Conservation (phyloP, 2,797 vertebrate species). For the Cryptoprocta ferox region DNA sequence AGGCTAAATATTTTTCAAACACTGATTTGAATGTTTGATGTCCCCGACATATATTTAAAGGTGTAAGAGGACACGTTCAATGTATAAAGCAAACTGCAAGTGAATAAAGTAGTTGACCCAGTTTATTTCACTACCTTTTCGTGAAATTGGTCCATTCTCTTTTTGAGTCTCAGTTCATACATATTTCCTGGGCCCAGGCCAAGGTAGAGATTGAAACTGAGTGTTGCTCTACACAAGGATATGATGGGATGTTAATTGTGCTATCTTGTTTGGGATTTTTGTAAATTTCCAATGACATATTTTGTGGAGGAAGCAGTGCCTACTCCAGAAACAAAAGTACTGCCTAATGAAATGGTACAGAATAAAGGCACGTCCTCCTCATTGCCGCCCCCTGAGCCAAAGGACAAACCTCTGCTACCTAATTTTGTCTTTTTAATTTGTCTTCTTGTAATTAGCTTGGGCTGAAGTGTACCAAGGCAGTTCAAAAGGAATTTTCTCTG, state of each 20-base stretch:
- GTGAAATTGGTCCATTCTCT: neutral
- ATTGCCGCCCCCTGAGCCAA: neutral
- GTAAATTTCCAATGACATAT: neutral
- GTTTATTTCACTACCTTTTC: neutral
- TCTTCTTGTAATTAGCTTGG: neutral
- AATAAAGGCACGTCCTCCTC: neutral
- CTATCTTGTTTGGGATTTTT: neutral
- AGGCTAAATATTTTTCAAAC: neutral
- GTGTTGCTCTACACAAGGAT: neutral
- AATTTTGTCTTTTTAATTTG: neutral
- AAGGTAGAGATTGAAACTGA: neutral
- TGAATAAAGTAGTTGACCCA: neutral
- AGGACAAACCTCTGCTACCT: neutral
- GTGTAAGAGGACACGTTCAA: neutral
- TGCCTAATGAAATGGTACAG: too few relatives aligned
- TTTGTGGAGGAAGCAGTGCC: neutral
- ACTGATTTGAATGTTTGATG: neutral
- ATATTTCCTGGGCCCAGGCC: neutral
- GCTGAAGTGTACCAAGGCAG: neutral
- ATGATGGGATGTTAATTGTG: neutral
- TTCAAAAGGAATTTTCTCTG: constrained; percentile 21
- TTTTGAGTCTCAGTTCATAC: neutral
- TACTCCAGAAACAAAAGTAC: neutral
- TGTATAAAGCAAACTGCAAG: neutral
- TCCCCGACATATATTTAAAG: neutral